These are phyloP conservation scores for Cheumatopsyche charites DNA, from an alignment of 1,140 invertebrate genomes.

Conservation along the genomic window DNA sequence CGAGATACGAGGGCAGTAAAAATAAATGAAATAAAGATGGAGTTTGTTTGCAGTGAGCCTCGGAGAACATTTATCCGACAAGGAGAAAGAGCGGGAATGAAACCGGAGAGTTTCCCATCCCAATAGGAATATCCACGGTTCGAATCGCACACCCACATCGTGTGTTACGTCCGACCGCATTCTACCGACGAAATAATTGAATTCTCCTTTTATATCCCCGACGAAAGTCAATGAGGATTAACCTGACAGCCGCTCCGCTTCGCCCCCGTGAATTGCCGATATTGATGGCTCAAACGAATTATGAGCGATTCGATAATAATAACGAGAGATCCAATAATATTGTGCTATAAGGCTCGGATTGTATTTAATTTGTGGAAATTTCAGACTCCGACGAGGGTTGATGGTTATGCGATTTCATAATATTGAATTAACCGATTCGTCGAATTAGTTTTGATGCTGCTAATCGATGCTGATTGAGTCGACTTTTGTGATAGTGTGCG, in stretches of 20 bases:
- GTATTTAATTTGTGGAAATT: too few species aligned
- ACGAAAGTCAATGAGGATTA: constrained; percentile 9
- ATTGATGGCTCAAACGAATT: too few species aligned
- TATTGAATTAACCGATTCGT: too few species aligned
- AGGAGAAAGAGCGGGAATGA: constrained; percentile 3
- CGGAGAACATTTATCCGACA: constrained; percentile 14
- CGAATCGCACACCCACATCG: not conserved
- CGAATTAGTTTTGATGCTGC: too few species aligned
- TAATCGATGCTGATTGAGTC: too few species aligned
- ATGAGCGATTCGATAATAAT: too few species aligned
- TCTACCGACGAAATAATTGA: not conserved
- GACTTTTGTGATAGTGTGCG: too few species aligned
- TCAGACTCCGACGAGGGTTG: too few species aligned
- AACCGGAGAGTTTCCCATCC: not conserved
- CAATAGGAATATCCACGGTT: not conserved
- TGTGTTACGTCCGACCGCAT: not conserved
- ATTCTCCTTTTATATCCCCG: constrained; percentile 7
- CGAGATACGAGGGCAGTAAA: not conserved
- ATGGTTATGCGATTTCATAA: too few species aligned
- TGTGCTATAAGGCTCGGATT: too few species aligned
- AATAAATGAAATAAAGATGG: constrained; percentile 18
- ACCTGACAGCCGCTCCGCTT: not conserved
- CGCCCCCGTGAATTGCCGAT: too few species aligned
- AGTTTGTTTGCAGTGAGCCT: constrained; percentile 10
- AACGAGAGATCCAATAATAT: too few species aligned